Base-by-base conservation (phyloP, 30 jellyfish, hydroid and myxozoan species). In the Catostylus mosaicus region DNA sequence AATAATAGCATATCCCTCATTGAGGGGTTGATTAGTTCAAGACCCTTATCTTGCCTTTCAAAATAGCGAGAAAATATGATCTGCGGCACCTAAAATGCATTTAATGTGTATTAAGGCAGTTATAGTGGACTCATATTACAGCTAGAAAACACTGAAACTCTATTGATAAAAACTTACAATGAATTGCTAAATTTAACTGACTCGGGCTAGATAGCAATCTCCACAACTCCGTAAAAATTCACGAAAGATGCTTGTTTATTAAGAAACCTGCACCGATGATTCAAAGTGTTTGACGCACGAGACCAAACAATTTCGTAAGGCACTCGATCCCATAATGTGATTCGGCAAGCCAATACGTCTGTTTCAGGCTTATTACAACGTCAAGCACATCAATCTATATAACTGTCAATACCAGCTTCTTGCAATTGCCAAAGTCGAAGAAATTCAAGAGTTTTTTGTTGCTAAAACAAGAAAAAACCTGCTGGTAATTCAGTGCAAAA, bases 381-480 rank as follows among this genome's bases (percentile, higher is more conserved):
- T 27, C 63, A 48, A 16, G 63, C 63, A 4, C 24, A 48, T 48
- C 63, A 48, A 48, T 48, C 63, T 48, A 5, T 14, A 40, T 40
- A 16, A 16, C 24, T 27, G 20, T 48, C 63, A 48, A 3, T 48
- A 48, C 24, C 14, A 48, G 4, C 20, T 48, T 27, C 54, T 48
- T 16, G 63, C 14, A 16, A 48, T 48, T 16, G n/a, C 14, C 14
- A 48, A 48, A 8, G 24, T 9, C 23, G 24, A 48, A 16, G 63
- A 48, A 48, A 6, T 27, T 48, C 63, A 48, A 65, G 77, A 65
- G 26, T 22, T 65, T 31, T 27, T 30, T 65, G 77, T 65, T 65
- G 54, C 32, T 19, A 65, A 22, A 27, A 26, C 77, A 65, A 65
- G 77, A 32, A 10, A 30, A 22, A 65, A 30, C 77, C 77, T 65